Evolutionary conservation across 2,888 invertebrate genomes (phyloP).

Genomic region (Oligia latruncula): DNA sequence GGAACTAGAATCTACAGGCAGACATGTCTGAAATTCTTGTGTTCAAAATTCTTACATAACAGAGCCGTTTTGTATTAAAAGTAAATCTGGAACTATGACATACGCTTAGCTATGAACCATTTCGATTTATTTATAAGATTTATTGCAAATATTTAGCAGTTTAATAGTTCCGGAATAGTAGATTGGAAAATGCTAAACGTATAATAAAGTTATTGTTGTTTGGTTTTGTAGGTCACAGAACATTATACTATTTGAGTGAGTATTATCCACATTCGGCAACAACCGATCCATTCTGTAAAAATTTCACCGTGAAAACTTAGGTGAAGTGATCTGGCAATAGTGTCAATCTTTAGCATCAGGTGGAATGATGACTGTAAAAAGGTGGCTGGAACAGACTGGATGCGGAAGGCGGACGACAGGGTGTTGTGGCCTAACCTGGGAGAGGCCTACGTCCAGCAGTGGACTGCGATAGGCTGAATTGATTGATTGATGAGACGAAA

Average conservation of each 20-base stretch:
- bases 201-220: conserved; percentile 9
- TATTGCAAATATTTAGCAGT: conserved; percentile 39
- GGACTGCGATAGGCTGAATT: too few relatives aligned
- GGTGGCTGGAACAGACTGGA: background rate
- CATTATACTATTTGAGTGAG: conserved; percentile 20
- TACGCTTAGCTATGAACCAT: conserved; percentile 13
- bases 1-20: conserved; percentile 44
- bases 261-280: background rate
- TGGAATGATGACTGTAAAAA: background rate
- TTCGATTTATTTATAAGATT: conserved; percentile 37
- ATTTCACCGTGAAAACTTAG: background rate
- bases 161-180: conserved; percentile 26
- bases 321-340: background rate
- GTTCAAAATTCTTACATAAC: conserved; percentile 44
- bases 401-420: too few relatives aligned
- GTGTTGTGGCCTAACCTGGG: too few relatives aligned
- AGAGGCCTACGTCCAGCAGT: too few relatives aligned
- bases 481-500: too few relatives aligned
- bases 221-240: background rate
- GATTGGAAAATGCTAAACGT: background rate
- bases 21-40: conserved; percentile 47
- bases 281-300: background rate
- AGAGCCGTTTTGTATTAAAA: conserved; percentile 36
- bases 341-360: background rate
- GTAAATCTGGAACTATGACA: conserved; percentile 27